These are phyloP conservation scores for Abramis brama DNA, from an alignment of 2,113 vertebrate genomes.

Conservation along the genomic window DNA sequence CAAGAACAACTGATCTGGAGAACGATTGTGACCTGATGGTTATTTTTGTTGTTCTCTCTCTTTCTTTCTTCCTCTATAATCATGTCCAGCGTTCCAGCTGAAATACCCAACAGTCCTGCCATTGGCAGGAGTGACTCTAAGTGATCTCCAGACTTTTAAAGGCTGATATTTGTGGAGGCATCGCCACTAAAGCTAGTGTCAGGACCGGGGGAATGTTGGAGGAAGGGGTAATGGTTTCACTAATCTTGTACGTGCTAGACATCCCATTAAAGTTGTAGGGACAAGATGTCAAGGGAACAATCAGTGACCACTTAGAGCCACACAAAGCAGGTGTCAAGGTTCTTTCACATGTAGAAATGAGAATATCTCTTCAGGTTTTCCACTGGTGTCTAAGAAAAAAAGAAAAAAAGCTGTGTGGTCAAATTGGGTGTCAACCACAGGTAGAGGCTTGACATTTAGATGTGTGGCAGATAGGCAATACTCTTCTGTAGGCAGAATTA, in stretches of 20 bases:
- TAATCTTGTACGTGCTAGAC: constrained; percentile 47
- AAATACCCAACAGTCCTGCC: constrained; percentile 28
- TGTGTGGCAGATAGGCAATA: constrained; percentile 21
- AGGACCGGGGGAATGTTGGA: constrained; percentile 19
- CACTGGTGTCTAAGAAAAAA: constrained; percentile 22
- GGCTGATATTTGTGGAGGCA: constrained; percentile 36
- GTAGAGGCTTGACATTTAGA: constrained; percentile 34
- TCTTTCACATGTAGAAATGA: constrained; percentile 55
- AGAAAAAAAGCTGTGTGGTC: constrained; percentile 37
- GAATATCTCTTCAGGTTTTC: constrained; percentile 49
- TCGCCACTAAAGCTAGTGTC: constrained; percentile 29
- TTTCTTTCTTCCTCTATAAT: not conserved
- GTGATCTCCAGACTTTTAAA: constrained; percentile 17
- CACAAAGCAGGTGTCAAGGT: constrained; percentile 48
- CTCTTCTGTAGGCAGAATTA: constrained; percentile 37
- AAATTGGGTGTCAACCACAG: constrained; percentile 40
- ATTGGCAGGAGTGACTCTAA: not conserved
- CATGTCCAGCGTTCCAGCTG: not conserved
- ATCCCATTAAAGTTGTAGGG: constrained; percentile 51
- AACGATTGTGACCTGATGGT: not conserved
- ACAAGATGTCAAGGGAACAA: constrained; percentile 53
- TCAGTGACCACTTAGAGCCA: constrained; percentile 51
- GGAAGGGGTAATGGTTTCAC: constrained; percentile 45
- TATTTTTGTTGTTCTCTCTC: not conserved
- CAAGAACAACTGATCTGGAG: not conserved